Evolutionary conservation across 2,888 invertebrate genomes (phyloP).

Genomic region (Heliconius charithonia): DNA sequence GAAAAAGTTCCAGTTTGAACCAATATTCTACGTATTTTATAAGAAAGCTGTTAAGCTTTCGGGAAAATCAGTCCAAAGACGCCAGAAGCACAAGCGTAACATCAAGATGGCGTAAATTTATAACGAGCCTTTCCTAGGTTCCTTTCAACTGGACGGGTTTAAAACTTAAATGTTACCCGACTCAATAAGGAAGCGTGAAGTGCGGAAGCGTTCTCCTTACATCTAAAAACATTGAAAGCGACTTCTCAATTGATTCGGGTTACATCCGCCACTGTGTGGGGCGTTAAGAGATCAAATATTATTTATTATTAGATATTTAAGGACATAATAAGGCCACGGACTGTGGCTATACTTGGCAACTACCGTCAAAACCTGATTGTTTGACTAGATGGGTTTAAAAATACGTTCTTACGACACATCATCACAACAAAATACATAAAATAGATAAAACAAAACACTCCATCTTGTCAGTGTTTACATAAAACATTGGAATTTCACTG

Average conservation of each 20-base stretch:
- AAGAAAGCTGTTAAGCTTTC: conserved; percentile 28
- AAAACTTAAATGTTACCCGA: conserved; percentile 58
- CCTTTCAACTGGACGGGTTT: conserved; percentile 69
- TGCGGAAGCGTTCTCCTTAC: conserved; percentile 57
- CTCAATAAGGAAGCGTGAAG: conserved; percentile 56
- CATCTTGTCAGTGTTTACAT: conserved; percentile 52
- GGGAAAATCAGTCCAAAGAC: conserved; percentile 49
- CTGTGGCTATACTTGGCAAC: conserved; percentile 44
- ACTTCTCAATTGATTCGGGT: conserved; percentile 58
- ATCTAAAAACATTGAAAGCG: conserved; percentile 66
- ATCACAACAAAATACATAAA: conserved; percentile 45
- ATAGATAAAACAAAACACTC: conserved; percentile 48
- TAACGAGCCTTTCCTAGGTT: conserved; percentile 48
- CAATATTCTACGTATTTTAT: conserved; percentile 23
- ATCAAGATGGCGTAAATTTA: conserved; percentile 30
- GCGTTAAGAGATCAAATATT: conserved; percentile 44
- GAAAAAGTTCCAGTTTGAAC: conserved; percentile 35
- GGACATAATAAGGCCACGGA: conserved; percentile 44
- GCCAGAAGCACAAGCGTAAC: conserved; percentile 52
- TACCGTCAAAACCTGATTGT: conserved; percentile 49
- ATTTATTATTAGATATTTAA: conserved; percentile 31
- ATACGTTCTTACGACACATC: conserved; percentile 44
- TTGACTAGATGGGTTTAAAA: conserved; percentile 49
- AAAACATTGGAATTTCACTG: conserved; percentile 51
- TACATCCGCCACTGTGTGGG: conserved; percentile 50